These are phyloP conservation scores for Agapostemon virescens DNA, from an alignment of 2,888 invertebrate species.

Conservation along the genomic window DNA sequence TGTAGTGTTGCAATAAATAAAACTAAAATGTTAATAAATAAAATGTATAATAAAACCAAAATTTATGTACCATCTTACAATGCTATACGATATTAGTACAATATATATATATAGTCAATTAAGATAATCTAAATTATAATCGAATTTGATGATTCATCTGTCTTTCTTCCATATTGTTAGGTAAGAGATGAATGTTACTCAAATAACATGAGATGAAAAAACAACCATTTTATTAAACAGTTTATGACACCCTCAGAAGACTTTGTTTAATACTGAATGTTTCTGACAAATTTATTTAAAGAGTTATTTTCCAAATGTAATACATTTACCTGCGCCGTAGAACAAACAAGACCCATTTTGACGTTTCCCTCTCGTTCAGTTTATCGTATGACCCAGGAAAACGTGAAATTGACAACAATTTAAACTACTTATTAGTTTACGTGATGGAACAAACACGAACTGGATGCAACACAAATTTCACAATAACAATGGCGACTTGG, in stretches of 20 bases:
- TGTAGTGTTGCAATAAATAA: neutral
- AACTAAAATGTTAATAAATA: neutral
- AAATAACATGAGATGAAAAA: neutral
- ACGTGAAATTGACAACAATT: slow-evolving; percentile 4
- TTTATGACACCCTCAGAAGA: neutral
- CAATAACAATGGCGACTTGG: slow-evolving; percentile 63
- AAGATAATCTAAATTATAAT: slow-evolving; percentile 26
- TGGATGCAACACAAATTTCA: slow-evolving; percentile 7
- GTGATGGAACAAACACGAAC: slow-evolving; percentile 15
- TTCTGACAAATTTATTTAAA: neutral
- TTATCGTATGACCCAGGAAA: slow-evolving; percentile 15
- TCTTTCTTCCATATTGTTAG: neutral
- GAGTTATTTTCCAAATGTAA: slow-evolving; percentile 26
- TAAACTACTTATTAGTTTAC: neutral
- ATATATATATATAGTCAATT: neutral
- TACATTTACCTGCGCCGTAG: slow-evolving; percentile 75
- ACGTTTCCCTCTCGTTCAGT: slow-evolving; percentile 1
- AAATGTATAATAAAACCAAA: slow-evolving; percentile 2
- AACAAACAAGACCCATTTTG: slow-evolving; percentile 76
- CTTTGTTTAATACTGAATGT: neutral
- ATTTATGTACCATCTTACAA: neutral
- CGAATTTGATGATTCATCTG: slow-evolving; percentile 37
- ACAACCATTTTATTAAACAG: neutral
- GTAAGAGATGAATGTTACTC: neutral
- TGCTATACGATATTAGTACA: neutral